A percentile compares a stretch with the other conserved stretches of the same genome.
Evolutionary conservation across 2,888 invertebrate genomes (phyloP).

Genomic region (Hyposoter didymator): DNA sequence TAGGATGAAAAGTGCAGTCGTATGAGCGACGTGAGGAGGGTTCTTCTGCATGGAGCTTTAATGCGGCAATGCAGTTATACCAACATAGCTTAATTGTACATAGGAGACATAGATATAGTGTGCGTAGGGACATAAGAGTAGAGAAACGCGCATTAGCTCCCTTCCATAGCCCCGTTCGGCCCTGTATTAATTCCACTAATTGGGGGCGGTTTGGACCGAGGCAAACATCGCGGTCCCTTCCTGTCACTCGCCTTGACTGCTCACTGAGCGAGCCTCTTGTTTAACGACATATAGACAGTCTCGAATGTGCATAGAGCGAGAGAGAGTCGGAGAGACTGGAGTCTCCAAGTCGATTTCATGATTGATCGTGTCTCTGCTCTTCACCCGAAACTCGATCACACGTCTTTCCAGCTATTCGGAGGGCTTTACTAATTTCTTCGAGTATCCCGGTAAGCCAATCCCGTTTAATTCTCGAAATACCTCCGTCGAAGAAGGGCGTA

Average conservation of each 20-base stretch:
- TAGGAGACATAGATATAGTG: constrained; percentile 72
- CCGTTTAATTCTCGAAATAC: constrained; percentile 7
- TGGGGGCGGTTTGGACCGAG: constrained; percentile 81
- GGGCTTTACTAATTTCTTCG: constrained; percentile 53
- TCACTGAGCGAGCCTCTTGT: constrained; percentile 55
- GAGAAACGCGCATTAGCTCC: constrained; percentile 79
- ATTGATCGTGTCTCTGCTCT: constrained; percentile 72
- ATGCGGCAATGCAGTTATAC: constrained; percentile 41
- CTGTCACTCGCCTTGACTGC: constrained; percentile 68
- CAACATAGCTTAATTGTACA: constrained; percentile 26
- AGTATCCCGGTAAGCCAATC: constrained; percentile 30
- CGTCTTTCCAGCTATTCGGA: constrained; percentile 45
- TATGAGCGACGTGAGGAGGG: constrained; percentile 71
- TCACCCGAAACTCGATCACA: constrained; percentile 56
- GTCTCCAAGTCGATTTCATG: constrained; percentile 76
- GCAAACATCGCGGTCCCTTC: constrained; percentile 78
- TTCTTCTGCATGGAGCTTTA: constrained; percentile 48
- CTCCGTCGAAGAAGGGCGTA: constrained; percentile 5
- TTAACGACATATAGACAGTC: constrained; percentile 51
- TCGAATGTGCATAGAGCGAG: constrained; percentile 56
- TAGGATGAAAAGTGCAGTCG: constrained; percentile 81
- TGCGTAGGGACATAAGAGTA: constrained; percentile 19
- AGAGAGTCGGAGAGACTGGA: constrained; percentile 44
- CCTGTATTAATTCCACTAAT: constrained; percentile 83
- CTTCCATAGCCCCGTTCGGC: constrained; percentile 76